Evolutionary conservation across 2,113 vertebrate genomes (phyloP).

Genomic region (Corythaeola cristata): DNA sequence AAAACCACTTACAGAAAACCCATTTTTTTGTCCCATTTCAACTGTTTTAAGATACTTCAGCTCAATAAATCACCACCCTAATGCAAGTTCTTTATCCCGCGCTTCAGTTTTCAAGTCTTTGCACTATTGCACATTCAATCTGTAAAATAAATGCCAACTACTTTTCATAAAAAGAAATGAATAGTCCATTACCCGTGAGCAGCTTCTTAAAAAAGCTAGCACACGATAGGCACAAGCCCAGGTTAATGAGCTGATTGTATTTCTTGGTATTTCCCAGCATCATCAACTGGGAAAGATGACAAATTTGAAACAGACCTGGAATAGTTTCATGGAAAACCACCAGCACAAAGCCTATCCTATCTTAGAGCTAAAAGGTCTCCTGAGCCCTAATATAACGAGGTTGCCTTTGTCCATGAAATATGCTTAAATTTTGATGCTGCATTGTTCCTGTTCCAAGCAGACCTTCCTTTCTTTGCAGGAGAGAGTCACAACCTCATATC

Average conservation of each 20-base stretch:
- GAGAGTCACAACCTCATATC: not conserved
- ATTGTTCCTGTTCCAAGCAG: not conserved
- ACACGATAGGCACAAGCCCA: not conserved
- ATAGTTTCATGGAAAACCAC: not conserved
- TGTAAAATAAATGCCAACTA: not conserved
- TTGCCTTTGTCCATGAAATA: not conserved
- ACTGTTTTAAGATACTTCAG: not conserved
- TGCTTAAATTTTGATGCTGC: not conserved
- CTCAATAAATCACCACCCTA: not conserved
- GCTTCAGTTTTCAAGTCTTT: not conserved
- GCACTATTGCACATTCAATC: not conserved
- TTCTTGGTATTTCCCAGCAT: not conserved
- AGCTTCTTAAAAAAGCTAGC: not conserved
- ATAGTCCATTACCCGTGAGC: rapidly evolving
- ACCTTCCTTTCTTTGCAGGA: not conserved
- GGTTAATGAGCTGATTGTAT: not conserved
- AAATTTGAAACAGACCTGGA: not conserved
- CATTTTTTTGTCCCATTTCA: not conserved
- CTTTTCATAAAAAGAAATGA: not conserved
- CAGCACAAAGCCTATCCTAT: not conserved
- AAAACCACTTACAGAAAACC: not conserved
- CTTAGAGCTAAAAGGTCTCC: not conserved
- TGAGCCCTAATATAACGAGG: not conserved
- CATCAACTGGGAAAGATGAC: not conserved
- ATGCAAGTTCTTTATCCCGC: not conserved